Conservation (phyloP, 1,140 invertebrate genomes). For the Bombus superbus region DNA sequence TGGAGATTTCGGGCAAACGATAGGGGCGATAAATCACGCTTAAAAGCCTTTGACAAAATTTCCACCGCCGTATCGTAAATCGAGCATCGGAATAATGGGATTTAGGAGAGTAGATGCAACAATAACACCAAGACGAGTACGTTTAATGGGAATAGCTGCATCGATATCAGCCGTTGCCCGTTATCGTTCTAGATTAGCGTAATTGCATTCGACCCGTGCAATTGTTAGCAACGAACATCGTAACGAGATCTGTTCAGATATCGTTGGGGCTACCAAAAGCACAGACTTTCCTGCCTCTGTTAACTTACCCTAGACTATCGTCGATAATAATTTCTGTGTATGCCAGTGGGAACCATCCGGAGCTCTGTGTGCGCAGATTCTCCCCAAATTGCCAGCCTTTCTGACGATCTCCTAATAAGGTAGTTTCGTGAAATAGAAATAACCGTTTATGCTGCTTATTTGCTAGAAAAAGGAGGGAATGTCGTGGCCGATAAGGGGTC, state of each 20-base stretch:
- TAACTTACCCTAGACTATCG: constrained; percentile 80
- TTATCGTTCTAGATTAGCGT: constrained; percentile 51
- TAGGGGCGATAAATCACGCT: neutral
- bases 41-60: constrained; percentile 15
- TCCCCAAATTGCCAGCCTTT: constrained; percentile 98
- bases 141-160: constrained; percentile 45
- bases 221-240: constrained; percentile 45
- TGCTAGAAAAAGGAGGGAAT: too few relatives aligned
- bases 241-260: constrained; percentile 41
- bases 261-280: neutral
- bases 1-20: neutral
- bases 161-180: constrained; percentile 32
- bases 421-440: constrained; percentile 19
- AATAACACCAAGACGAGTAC: constrained; percentile 45
- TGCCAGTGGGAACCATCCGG: constrained; percentile 97
- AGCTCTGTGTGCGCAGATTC: constrained; percentile 93
- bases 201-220: constrained; percentile 44
- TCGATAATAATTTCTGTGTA: constrained; percentile 91
- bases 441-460: neutral
- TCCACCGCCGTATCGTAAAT: constrained; percentile 10
- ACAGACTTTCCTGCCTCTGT: constrained; percentile 33
- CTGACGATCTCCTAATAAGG: constrained; percentile 87
- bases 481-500: too few relatives aligned
- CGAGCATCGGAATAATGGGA: constrained; percentile 15
- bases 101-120: constrained; percentile 36